Conservation (phyloP, 1,140 invertebrate species). For the Tetranychus urticae region DNA sequence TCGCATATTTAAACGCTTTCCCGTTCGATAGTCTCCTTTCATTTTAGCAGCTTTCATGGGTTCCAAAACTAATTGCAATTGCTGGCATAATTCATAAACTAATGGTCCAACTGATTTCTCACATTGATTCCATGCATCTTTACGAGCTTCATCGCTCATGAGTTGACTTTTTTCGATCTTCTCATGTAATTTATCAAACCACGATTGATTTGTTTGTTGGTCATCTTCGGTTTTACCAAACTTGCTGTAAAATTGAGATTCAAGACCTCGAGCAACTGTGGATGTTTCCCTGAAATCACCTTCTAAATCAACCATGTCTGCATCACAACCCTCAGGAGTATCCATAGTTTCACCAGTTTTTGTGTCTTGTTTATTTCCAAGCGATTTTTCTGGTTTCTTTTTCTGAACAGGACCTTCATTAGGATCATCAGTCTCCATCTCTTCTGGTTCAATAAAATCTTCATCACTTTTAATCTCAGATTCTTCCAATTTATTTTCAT, state of each 20-base stretch:
- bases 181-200: slow-evolving; percentile 1
- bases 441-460: slow-evolving; percentile 9
- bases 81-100: slow-evolving; percentile 74
- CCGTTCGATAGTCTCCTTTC: slow-evolving; percentile 84
- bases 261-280: slow-evolving; percentile 35
- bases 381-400: not conserved
- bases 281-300: slow-evolving; percentile 43
- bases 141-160: not conserved
- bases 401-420: slow-evolving; percentile 10
- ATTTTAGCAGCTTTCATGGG: slow-evolving; percentile 65
- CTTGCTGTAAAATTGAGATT: slow-evolving; percentile 40
- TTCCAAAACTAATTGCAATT: slow-evolving; percentile 74
- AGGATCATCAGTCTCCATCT: slow-evolving; percentile 10
- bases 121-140: slow-evolving; percentile 24
- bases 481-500: slow-evolving; percentile 18
- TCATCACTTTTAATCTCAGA: slow-evolving; percentile 18
- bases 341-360: not conserved
- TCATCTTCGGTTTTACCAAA: not conserved
- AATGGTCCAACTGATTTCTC: slow-evolving; percentile 34
- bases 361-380: not conserved
- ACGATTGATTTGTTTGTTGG: not conserved
- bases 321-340: slow-evolving; percentile 14
- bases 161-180: not conserved
- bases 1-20: slow-evolving; percentile 91
- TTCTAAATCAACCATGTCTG: slow-evolving; percentile 33